Evolutionary conservation across 64 coral and sea anemone genomes (phyloP), one percentile per base, ranked within the genome.

Genomic region (Pocillopora verrucosa): DNA sequence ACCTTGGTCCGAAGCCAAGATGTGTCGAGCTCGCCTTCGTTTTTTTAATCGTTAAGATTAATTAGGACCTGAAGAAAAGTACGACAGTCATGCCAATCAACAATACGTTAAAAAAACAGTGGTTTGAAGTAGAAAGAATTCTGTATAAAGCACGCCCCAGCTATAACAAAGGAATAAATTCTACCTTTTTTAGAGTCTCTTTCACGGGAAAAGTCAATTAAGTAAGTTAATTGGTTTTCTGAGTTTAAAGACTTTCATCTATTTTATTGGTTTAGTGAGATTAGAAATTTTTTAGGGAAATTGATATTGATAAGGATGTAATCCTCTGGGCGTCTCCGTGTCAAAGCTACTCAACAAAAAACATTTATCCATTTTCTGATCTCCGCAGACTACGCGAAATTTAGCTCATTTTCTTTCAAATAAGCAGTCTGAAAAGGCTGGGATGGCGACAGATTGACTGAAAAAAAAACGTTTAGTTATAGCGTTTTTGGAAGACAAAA

Each of bases 181-280:
- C 25, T 70, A 30, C 25, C n/a, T 25, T 9, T 10, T 20, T 3
- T 70, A 22, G 67, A 70, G 20, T n/a, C 19, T n/a, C 5, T 69
- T 9, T 22, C 24, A 20, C 67, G 19, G n/a, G 9, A 69, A 19
- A 19, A 69, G 65, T n/a, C 19, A 20, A n/a, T 70, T 24, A 11
- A 79, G 79, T 63, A 34, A 60, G 36, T 26, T 62, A 60, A 81
- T 36, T 59, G 12, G 34, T 36, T 36, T 58, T 59, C 59, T 59
- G 16, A n/a, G 19, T 70, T 70, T 70, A 63, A 81, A 63, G 17
- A 79, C n/a, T 36, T 34, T 34, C 59, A 63, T 37, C 59, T 81
- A 60, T 62, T 81, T 81, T 62, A 81, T 36, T 82, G 79, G 58
- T 65, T 82, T 35, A 82, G 60, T 37, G 16, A 82, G 63, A 24